Percentiles rank a stretch among this genome's conserved stretches.
Evolutionary conservation across 2,113 vertebrate species (phyloP).

Genomic region (Ariopsis seemanni): DNA sequence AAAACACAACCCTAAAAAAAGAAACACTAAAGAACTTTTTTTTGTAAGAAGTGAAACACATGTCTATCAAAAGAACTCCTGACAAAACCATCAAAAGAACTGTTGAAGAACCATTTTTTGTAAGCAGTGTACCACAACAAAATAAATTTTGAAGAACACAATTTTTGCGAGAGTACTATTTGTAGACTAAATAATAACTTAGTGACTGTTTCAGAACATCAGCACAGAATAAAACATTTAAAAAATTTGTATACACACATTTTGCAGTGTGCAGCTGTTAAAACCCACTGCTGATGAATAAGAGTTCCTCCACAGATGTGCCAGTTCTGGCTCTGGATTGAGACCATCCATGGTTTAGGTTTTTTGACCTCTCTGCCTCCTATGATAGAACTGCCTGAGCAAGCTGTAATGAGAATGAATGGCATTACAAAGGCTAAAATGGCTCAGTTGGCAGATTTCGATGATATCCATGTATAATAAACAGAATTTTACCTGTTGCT

Average conservation of each 20-base stretch:
- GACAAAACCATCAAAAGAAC: not conserved
- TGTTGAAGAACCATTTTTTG: not conserved
- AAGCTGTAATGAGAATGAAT: constrained; percentile 6
- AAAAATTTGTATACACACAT: not conserved
- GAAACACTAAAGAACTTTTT: not conserved
- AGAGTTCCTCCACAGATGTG: constrained; percentile 52
- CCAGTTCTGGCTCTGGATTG: not conserved
- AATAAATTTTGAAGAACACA: not conserved
- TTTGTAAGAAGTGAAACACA: not conserved
- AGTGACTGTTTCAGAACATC: not conserved
- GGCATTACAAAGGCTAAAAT: not conserved
- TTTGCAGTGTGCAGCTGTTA: constrained; percentile 45
- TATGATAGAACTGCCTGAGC: constrained; percentile 33
- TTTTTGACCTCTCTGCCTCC: constrained; percentile 49
- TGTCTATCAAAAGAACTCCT: too few relatives aligned
- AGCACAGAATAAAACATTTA: not conserved
- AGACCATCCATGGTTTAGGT: constrained; percentile 44
- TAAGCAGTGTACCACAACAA: not conserved
- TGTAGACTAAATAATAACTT: not conserved
- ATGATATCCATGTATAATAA: not conserved
- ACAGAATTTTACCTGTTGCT: constrained; percentile 36
- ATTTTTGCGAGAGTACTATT: not conserved
- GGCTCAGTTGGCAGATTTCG: not conserved
- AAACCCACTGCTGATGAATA: constrained; percentile 50
- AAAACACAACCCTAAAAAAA: too few relatives aligned